Conservation (phyloP, 2,113 vertebrate genomes). For the Hypomesus transpacificus region DNA sequence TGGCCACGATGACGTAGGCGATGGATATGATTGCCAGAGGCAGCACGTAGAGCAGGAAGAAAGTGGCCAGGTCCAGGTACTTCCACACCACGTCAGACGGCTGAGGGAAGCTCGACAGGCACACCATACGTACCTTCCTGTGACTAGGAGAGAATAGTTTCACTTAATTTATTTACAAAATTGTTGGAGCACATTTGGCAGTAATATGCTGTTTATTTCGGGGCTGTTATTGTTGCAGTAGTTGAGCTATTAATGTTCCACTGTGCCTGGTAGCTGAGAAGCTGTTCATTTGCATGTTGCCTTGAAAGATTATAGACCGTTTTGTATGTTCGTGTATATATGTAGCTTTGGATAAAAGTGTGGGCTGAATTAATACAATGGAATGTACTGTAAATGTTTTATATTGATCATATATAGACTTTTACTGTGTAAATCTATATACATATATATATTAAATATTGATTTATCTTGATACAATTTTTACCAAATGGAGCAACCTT, state of each 20-base stretch:
- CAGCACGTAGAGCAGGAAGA: conserved; percentile 74
- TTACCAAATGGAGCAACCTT: conserved; percentile 34
- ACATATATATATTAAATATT: too few species aligned
- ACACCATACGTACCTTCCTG: conserved; percentile 67
- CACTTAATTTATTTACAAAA: too few species aligned
- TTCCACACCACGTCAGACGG: conserved; percentile 78
- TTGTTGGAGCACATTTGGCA: too few species aligned
- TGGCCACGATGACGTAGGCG: conserved; percentile 70
- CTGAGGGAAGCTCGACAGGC: conserved; percentile 74
- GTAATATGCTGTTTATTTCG: too few species aligned
- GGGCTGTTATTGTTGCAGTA: too few species aligned
- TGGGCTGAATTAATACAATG: background rate
- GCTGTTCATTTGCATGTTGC: too few species aligned
- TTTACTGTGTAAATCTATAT: too few species aligned
- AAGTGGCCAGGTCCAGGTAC: conserved; percentile 74
- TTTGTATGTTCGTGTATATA: background rate
- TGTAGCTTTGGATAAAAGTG: background rate
- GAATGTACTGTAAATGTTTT: background rate
- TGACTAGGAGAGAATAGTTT: conserved; percentile 54
- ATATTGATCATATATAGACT: background rate
- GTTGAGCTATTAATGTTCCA: too few species aligned
- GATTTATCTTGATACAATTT: too few species aligned
- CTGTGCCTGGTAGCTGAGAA: too few species aligned
- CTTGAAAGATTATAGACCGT: too few species aligned
- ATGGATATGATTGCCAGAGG: conserved; percentile 73